Conservation (phyloP, 2,797 vertebrate species). For the Channallabes apus region DNA sequence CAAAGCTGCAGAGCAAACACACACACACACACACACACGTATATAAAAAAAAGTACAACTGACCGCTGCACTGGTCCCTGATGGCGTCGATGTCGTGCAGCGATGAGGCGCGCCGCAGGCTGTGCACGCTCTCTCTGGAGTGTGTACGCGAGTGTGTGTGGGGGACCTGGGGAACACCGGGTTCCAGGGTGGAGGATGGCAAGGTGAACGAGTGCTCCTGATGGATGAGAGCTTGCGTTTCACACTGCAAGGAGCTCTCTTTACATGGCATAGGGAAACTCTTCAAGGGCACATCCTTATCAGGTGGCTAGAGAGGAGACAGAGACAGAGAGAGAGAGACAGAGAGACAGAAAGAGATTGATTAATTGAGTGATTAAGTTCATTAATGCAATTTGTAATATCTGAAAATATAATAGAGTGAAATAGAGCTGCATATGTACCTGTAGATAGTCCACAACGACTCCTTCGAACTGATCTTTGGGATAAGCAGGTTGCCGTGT, state of each 20-base stretch:
- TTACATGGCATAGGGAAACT: slow-evolving; percentile 82
- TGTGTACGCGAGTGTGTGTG: slow-evolving; percentile 72
- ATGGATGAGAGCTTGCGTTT: slow-evolving; percentile 86
- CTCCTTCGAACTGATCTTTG: slow-evolving; percentile 87
- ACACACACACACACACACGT: slow-evolving; percentile 32
- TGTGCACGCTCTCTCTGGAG: slow-evolving; percentile 78
- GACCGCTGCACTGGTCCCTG: slow-evolving; percentile 71
- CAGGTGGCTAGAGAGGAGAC: slow-evolving; percentile 70
- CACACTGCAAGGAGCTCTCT: slow-evolving; percentile 86
- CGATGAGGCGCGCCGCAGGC: slow-evolving; percentile 84
- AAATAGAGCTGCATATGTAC: slow-evolving; percentile 56
- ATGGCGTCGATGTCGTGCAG: slow-evolving; percentile 84
- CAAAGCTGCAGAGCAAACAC: background rate
- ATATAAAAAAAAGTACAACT: background rate
- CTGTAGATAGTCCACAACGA: slow-evolving; percentile 86
- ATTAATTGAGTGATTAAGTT: background rate
- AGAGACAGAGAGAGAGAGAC: slow-evolving; percentile 47
- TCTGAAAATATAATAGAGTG: background rate
- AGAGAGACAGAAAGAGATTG: slow-evolving; percentile 46
- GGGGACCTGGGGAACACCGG: slow-evolving; percentile 63
- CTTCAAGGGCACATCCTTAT: slow-evolving; percentile 81
- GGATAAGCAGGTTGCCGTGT: slow-evolving; percentile 76
- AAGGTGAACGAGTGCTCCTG: slow-evolving; percentile 69
- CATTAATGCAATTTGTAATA: background rate
- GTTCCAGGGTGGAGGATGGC: slow-evolving; percentile 69